Evolutionary conservation across 2,113 vertebrate species (phyloP), one percentile per base, ranked within the genome.

Genomic region (Albula goreensis): DNA sequence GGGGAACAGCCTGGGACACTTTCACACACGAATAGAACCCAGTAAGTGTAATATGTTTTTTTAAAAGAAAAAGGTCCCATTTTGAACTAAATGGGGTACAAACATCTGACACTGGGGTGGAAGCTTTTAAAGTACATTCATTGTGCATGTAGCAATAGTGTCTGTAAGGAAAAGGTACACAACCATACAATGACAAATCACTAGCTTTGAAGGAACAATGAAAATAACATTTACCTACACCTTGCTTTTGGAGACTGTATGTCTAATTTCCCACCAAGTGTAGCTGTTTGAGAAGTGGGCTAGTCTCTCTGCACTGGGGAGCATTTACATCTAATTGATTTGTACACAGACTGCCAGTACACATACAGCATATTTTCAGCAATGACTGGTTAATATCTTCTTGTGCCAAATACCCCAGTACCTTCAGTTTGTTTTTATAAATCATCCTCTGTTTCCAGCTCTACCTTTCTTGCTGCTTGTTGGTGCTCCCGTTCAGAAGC

Each of bases 251-350:
- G 0, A 41, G 31, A 41, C 22, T 2, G 25, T 77, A 77, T 77
- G 22, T n/a, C 41, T 78, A 78, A n/a, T 41, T 78, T 4, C 12
- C 0, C 74, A 78, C n/a, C n/a, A 41, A 48, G 12, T 78, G 31
- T 25, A 78, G 25, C 41, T 78, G 10, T 12, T 41, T 48, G 41
- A 41, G 3, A 66, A 66, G 60, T 22, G 17, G 0, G 60, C 22
- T 22, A 19, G 60, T 93, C 31, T 94, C 91, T 15, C 84, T 94
- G 94, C 96, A 96, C 95, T 95, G 94, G 96, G 96, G 94, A 95
- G 94, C 93, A 96, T 98, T 97, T 97, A 95, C 96, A 97, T 97
- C 22, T 15, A 5, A 66, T 22, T 22, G 17, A 22, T 66, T 66
- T 66, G 17, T 66, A 1, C n/a, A 2, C 13, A 12, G 63, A 17